Base-by-base conservation (phyloP, 2,888 invertebrate genomes). In the Monopis laevigella region DNA sequence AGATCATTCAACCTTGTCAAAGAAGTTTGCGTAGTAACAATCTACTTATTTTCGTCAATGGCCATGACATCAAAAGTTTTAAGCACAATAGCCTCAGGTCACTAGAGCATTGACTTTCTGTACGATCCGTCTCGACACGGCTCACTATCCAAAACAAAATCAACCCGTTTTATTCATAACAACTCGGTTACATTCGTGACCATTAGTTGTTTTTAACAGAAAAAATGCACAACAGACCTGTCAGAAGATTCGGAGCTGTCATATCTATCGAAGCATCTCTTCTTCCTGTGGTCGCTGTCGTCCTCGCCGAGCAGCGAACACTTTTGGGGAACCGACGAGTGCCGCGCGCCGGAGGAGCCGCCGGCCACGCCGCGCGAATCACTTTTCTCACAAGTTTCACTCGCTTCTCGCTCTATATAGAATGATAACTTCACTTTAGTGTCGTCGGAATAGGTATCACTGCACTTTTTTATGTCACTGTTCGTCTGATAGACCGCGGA, bases 201-300 rank as follows among this genome's bases (percentile, higher is more conserved):
- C 17, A 17, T 17, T 10, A 3, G 17, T 12, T 8, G 14, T 21
- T 36, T 21, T 30, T 45, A 16, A 32, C 46, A 47, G 42, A 55
- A 32, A 32, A 7, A 7, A 4, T 17, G 16, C 3, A 46, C 39
- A 48, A 66, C 84, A 84, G 73, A 93, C 93, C 93, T 93, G 90
- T 93, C 93, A 80, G 93, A 93, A 62, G 93, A 93, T 82, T 93
- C 93, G 61, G 93, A 93, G 75, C 93, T 93, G 85, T 94, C 93
- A 84, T 92, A 93, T 83, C 93, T 87, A 86, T 93, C 92, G 71
- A 90, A 85, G 81, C 93, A 92, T 80, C 93, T 85, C 82, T 91
- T 93, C 81, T 89, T 90, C 71, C 88, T 85, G 65, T 86, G 88
- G 56, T 86, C 86, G 45, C 78, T 73, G 46, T 66, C 62, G 10